Base-by-base conservation (phyloP, 2,797 vertebrate species). In the Etheostoma perlongum region DNA sequence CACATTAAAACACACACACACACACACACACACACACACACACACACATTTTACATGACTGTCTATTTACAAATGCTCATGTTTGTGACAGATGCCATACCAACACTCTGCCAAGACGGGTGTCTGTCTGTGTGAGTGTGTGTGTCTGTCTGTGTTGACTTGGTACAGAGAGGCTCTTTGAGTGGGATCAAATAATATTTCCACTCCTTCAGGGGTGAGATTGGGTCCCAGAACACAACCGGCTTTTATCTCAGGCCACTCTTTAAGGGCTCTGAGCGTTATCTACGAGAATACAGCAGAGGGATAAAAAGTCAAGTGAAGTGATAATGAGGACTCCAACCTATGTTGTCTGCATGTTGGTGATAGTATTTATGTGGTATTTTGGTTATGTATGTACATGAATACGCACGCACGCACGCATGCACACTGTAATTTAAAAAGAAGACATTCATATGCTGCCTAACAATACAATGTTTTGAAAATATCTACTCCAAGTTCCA, bases 131-230 rank as follows among this genome's bases (percentile, higher is more conserved):
- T 51, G 18, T 51, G n/a, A 10, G 64, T 36, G 33, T 40, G 18
- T 51, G 21, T 16, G 64, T 1, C 18, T 12, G 48, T 18, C 21
- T 54, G 23, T 46, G 25, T 88, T 79, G 70, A 79, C 75, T 84
- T 85, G 80, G 84, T 81, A 79, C 44, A 40, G 48, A 78, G 53
- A 73, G 68, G 71, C 68, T 84, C 73, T 85, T 82, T 87, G 83
- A 90, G 84, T 80, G 81, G 86, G 88, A 92, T 94, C 88, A 92
- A 92, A 91, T 89, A 78, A 85, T 90, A 78, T 85, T 88, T 86
- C 79, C 72, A 60, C 55, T 84, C 83, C 85, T 78, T 69, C 40
- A 33, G 77, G 86, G 83, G 67, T 80, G 47, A 85, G 76, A 85
- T 48, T 0, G 23, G 78, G 76, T 88, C 88, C 81, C 76, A 60